These are phyloP conservation scores for Hypothenemus hampei DNA, from an alignment of 1,140 invertebrate species.

Conservation along the genomic window DNA sequence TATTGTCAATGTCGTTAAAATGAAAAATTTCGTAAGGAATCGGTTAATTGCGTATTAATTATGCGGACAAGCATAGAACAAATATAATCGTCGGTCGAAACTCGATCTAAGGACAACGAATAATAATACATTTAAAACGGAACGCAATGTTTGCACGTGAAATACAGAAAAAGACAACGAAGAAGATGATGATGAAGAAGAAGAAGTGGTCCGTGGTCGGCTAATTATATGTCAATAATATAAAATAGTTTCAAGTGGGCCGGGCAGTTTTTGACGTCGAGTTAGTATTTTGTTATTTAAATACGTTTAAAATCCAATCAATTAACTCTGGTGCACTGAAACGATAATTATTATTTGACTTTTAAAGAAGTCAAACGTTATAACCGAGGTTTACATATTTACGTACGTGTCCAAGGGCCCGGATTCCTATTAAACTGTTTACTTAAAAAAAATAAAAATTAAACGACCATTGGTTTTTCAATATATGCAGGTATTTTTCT, in stretches of 20 bases:
- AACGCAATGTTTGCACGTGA: constrained; percentile 13
- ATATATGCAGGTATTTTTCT: too few relatives aligned
- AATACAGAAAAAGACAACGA: too few relatives aligned
- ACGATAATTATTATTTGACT: too few relatives aligned
- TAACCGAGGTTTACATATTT: constrained; percentile 24
- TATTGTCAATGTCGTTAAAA: too few relatives aligned
- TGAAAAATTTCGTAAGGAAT: too few relatives aligned
- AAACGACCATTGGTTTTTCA: too few relatives aligned
- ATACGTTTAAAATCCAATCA: constrained; percentile 35
- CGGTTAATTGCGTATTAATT: constrained; percentile 15
- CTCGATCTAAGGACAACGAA: too few relatives aligned
- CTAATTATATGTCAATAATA: constrained; percentile 31
- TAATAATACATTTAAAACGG: constrained; percentile 21
- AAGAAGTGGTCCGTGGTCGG: too few relatives aligned
- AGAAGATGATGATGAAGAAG: too few relatives aligned
- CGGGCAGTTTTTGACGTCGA: too few relatives aligned
- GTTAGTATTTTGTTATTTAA: constrained; percentile 31
- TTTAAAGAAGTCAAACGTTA: constrained; percentile 30
- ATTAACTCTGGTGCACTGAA: constrained; percentile 32
- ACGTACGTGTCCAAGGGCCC: constrained; percentile 34
- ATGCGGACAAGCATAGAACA: constrained; percentile 1
- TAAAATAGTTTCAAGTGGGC: constrained; percentile 13
- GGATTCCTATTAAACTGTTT: too few relatives aligned
- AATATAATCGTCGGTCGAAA: constrained; percentile 17
- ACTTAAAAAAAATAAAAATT: too few relatives aligned